These are phyloP conservation scores for Cataglyphis rosenhaueri DNA, from an alignment of 2,888 invertebrate species.

Conservation along the genomic window DNA sequence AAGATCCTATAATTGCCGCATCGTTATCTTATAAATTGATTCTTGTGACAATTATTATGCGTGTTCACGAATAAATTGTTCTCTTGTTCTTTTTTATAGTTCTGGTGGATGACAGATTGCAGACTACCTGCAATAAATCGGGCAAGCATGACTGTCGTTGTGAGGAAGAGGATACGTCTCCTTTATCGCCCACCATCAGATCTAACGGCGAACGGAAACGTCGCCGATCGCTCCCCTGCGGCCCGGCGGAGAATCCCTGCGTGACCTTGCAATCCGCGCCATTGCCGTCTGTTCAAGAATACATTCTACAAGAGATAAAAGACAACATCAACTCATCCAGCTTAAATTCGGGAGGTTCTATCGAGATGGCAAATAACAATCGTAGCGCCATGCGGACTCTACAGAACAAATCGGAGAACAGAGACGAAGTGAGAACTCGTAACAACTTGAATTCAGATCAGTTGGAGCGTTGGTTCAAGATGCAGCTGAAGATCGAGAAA, in stretches of 20 bases:
- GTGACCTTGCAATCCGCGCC: constrained; percentile 74
- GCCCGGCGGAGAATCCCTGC: constrained; percentile 80
- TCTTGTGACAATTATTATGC: constrained; percentile 1
- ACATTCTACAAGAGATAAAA: constrained; percentile 47
- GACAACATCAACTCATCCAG: constrained; percentile 54
- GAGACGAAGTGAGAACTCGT: constrained; percentile 60
- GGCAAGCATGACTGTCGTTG: constrained; percentile 93
- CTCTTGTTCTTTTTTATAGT: constrained; percentile 62
- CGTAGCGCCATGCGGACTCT: constrained; percentile 41
- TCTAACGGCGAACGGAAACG: constrained; percentile 82
- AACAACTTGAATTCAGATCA: constrained; percentile 74
- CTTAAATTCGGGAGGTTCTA: constrained; percentile 54
- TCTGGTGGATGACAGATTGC: constrained; percentile 90
- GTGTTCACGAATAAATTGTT: neutral
- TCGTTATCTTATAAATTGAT: neutral
- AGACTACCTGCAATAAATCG: constrained; percentile 90
- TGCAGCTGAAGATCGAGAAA: constrained; percentile 80
- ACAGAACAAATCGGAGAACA: constrained; percentile 47
- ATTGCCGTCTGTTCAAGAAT: constrained; percentile 70
- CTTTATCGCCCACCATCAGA: constrained; percentile 81
- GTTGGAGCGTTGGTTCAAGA: constrained; percentile 79
- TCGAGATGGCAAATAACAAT: constrained; percentile 62
- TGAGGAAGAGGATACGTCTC: constrained; percentile 89
- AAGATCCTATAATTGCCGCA: neutral
- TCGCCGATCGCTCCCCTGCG: constrained; percentile 82